phyloP scores from a whole-genome alignment of 2,113 vertebrate species.

The Zosterops borbonicus region DNA sequence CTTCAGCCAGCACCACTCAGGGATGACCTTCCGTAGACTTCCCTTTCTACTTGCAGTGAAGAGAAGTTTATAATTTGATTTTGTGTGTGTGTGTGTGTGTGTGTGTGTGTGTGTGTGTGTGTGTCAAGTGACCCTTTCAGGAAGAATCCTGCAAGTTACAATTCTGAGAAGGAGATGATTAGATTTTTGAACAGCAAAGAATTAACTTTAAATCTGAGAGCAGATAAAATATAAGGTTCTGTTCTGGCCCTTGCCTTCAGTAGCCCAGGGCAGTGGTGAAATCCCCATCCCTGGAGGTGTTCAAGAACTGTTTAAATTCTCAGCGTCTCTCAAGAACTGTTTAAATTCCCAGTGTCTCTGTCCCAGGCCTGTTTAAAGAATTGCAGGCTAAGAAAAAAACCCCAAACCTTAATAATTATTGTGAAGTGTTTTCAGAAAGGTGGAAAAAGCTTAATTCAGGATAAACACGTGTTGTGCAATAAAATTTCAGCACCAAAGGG shows the following conservation, averaged over 20 bases:
- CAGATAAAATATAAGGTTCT: neutral
- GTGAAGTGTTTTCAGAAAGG: neutral
- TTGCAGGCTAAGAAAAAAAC: neutral
- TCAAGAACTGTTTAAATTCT: neutral
- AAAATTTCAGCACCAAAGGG: neutral
- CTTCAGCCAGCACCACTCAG: neutral
- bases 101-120: neutral
- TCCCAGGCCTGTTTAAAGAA: no score
- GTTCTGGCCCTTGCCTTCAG: neutral
- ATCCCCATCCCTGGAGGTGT: neutral
- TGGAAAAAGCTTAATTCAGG: neutral
- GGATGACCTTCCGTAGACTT: neutral
- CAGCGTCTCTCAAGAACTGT: no score
- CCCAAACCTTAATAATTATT: neutral
- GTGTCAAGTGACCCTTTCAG: neutral
- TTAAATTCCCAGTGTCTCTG: neutral
- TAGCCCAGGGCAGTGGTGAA: neutral
- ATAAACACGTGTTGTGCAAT: rapidly evolving
- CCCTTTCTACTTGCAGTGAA: neutral
- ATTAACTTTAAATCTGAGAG: neutral
- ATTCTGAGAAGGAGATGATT: neutral
- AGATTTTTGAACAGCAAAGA: neutral
- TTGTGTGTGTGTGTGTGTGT: neutral
- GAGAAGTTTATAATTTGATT: neutral
- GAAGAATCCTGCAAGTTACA: neutral